phyloP scores from a whole-genome alignment of 2,888 invertebrate genomes.

The Scaeva pyrastri region DNA sequence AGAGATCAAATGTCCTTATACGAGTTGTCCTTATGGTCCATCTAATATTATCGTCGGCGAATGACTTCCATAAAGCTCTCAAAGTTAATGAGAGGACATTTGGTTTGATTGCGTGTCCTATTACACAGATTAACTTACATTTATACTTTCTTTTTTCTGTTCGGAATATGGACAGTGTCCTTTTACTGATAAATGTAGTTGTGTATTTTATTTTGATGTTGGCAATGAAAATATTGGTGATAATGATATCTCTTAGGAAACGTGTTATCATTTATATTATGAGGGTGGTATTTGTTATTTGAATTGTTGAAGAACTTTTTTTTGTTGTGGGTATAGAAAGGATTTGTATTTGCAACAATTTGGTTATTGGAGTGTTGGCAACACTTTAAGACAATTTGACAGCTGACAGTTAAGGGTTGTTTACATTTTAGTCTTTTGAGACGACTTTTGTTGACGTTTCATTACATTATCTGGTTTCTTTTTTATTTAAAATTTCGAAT shows the following conservation, averaged over 20 bases:
- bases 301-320: no score
- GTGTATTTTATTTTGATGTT: neutral
- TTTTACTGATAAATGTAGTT: neutral
- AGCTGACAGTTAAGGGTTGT: no score
- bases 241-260: neutral
- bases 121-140: conserved; percentile 39
- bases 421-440: no score
- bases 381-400: no score
- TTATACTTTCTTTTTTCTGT: neutral
- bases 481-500: no score
- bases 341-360: no score
- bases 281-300: no score
- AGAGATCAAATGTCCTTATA: conserved; percentile 48
- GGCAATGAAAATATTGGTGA: neutral
- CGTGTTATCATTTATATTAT: no score
- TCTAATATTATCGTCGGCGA: conserved; percentile 23
- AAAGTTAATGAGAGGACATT: conserved; percentile 64
- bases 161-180: neutral
- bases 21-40: conserved; percentile 18
- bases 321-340: no score
- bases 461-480: no score
- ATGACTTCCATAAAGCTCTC: conserved; percentile 24
- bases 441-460: no score
- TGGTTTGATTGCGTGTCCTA: conserved; percentile 66
- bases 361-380: no score